Percentiles rank a stretch among this genome's conserved stretches.
phyloP scores from a whole-genome alignment of 2,113 vertebrate genomes.

The Phasianus colchicus region DNA sequence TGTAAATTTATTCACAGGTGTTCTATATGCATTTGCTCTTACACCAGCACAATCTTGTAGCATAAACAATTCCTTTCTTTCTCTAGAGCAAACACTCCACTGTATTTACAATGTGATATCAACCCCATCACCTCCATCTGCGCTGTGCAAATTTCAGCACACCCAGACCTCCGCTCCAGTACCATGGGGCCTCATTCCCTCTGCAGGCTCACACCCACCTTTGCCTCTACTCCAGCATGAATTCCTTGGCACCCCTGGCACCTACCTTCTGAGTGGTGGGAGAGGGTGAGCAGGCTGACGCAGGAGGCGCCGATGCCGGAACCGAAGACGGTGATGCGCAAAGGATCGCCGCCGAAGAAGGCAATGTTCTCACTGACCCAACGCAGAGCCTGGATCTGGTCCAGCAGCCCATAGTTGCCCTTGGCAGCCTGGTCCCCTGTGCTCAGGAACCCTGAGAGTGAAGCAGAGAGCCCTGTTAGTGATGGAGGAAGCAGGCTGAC shows the following conservation, averaged over 20 bases:
- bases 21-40: slow-evolving; percentile 11
- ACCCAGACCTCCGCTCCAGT: not conserved
- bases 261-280: slow-evolving; percentile 99
- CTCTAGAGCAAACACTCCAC: slow-evolving; percentile 40
- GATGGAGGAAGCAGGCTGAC: not conserved
- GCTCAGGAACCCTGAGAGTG: slow-evolving; percentile 91
- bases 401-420: slow-evolving; percentile 97
- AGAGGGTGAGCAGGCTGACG: slow-evolving; percentile 96
- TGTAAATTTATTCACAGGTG: not conserved
- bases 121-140: slow-evolving; percentile 9
- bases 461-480: not conserved
- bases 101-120: not conserved
- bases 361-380: slow-evolving; percentile 99
- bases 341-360: slow-evolving; percentile 97
- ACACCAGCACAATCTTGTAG: slow-evolving; percentile 16
- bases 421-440: slow-evolving; percentile 99
- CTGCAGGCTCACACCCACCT: not conserved
- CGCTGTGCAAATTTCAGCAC: not conserved
- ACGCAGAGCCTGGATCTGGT: slow-evolving; percentile 97
- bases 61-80: slow-evolving; percentile 39
- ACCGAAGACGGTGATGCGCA: slow-evolving; percentile 97
- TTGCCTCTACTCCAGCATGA: not conserved
- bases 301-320: slow-evolving; percentile 97
- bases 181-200: not conserved
- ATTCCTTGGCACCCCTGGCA: not conserved